Base-by-base conservation (phyloP, 1,140 invertebrate species). In the Sesamia nonagrioides region DNA sequence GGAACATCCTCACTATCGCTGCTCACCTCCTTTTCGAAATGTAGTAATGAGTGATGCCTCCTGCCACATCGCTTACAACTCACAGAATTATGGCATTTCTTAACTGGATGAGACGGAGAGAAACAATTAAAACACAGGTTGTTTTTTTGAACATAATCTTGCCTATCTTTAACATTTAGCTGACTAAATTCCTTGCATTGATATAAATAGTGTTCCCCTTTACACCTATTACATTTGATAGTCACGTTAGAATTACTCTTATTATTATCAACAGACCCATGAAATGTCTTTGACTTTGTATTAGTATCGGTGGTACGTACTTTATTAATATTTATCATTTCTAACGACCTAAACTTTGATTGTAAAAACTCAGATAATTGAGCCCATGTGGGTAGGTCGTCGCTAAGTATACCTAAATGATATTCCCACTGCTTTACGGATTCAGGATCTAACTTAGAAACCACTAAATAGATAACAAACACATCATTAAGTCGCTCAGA, bases 321-420 rank as follows among this genome's bases (percentile, higher is more conserved):
- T 40, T 72, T 79, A 27, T 69, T 37, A 1, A 6, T 11, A 1
- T 82, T 68, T 69, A 77, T 58, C 81, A 84, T 84, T 58, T 84
- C 84, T 40, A 85, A 68, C 6, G 61, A 56, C 80, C 58, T 77
- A 52, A 85, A 85, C 66, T 71, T 79, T 1, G 17, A 40, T 33
- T 78, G 66, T n/a, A 83, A 42, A 74, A 81, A 83, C 45, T 76
- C 27, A 0, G 6, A 52, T 8, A 85, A 33, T 42, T 78, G 45
- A 37, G 13, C 5, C 79, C 79, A 85, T 6, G 77, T 78, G n/a
- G 82, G 82, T 27, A 78, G 42, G 1, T 63, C 52, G 15, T 52
- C 40, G 13, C 9, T 52, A 9, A 35, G 0, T 2, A 42, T 13
- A 48, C 40, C 52, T 7, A 77, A 15, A 11, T 78, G 8, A 56